A percentile compares a stretch with the other conserved stretches of the same genome.
Conservation (phyloP, 2,113 vertebrate species). For the Arenaria interpres region DNA sequence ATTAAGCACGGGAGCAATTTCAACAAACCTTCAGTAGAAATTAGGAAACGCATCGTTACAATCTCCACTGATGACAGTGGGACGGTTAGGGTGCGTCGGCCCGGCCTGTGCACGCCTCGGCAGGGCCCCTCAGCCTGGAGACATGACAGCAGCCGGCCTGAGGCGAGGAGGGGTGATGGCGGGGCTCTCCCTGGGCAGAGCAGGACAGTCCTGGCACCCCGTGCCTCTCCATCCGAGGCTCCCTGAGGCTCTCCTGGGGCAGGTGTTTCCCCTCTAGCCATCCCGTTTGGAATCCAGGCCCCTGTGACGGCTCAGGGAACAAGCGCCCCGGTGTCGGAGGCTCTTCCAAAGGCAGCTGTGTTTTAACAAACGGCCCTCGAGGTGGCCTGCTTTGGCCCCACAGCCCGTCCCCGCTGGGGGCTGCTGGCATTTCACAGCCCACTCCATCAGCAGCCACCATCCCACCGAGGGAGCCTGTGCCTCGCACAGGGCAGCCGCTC, state of each 20-base stretch:
- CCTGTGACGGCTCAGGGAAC: fast-evolving
- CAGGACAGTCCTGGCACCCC: background rate
- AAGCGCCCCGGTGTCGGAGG: background rate
- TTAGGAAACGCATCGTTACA: fast-evolving
- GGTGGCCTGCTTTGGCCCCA: background rate
- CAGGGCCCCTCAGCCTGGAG: too few species aligned
- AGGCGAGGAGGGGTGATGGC: too few species aligned
- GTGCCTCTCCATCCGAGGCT: background rate
- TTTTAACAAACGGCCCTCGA: background rate
- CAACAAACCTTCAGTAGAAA: background rate
- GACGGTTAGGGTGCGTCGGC: fast-evolving
- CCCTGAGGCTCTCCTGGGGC: background rate
- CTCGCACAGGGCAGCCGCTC: fast-evolving
- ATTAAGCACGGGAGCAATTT: background rate
- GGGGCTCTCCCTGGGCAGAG: background rate
- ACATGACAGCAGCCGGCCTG: fast-evolving
- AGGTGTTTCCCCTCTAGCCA: too few species aligned
- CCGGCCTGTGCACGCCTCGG: background rate
- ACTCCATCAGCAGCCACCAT: fast-evolving
- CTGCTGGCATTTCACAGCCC: fast-evolving
- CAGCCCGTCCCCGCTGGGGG: background rate
- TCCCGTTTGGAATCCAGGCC: background rate
- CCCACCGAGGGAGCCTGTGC: fast-evolving
- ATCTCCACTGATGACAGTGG: fast-evolving
- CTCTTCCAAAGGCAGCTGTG: background rate